A percentile compares a stretch with the other conserved stretches of the same genome.
phyloP scores from a whole-genome alignment of 2,797 vertebrate species.

The Propithecus perrieri region DNA sequence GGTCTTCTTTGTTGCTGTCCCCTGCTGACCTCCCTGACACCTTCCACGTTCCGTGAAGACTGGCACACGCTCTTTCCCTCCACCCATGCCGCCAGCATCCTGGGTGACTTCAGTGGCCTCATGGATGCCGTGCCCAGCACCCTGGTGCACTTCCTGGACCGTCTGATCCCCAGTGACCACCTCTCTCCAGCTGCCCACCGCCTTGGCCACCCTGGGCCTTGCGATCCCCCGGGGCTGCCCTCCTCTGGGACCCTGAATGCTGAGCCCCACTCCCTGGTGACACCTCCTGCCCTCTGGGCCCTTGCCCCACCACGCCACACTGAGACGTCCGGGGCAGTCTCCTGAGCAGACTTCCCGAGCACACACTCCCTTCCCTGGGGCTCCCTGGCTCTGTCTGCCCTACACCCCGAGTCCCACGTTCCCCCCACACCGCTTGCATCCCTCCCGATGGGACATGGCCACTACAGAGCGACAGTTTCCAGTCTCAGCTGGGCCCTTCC shows the following conservation, averaged over 20 bases:
- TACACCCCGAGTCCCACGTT: background rate
- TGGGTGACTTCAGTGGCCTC: background rate
- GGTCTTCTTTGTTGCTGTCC: background rate
- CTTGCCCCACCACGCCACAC: accelerated
- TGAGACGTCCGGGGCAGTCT: background rate
- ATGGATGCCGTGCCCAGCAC: too few relatives aligned
- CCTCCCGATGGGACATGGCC: background rate
- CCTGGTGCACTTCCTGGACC: background rate
- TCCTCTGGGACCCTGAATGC: background rate
- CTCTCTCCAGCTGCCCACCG: background rate
- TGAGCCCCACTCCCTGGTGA: accelerated
- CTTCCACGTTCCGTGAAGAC: background rate
- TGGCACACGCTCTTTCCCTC: background rate
- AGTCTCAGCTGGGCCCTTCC: too few relatives aligned
- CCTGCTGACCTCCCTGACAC: background rate
- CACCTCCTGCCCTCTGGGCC: background rate
- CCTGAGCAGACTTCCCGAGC: background rate
- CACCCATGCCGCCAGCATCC: background rate
- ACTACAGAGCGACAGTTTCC: accelerated
- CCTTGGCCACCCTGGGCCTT: background rate
- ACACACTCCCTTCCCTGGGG: too few relatives aligned
- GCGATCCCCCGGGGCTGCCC: background rate
- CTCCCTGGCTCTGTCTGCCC: background rate
- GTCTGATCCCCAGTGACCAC: background rate
- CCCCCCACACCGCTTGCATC: too few relatives aligned